Evolutionary conservation across 2,113 vertebrate species (phyloP).

Genomic region (Turdus rufiventris): DNA sequence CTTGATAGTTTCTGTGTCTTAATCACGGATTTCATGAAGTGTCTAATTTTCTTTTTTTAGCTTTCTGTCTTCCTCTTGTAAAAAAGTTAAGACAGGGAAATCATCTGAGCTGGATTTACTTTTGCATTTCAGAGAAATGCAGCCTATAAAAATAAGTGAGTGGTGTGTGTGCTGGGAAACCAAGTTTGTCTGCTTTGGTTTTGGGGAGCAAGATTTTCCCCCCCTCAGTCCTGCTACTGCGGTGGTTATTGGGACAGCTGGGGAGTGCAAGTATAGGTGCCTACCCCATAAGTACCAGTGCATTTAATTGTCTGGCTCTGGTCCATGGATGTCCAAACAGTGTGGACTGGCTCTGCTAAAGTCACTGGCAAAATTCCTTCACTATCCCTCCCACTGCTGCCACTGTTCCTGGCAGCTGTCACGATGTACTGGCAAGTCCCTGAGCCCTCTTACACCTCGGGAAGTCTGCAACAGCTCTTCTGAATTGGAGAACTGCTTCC

Average conservation of each 20-base stretch:
- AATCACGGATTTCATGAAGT: slow-evolving; percentile 62
- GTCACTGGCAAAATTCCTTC: not conserved
- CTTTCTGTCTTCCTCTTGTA: slow-evolving; percentile 60
- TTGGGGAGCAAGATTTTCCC: not conserved
- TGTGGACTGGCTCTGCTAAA: not conserved
- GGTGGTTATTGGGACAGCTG: not conserved
- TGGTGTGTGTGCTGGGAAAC: not conserved
- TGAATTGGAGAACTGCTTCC: not conserved
- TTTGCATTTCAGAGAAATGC: not conserved
- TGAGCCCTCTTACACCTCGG: not conserved
- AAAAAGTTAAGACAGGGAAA: slow-evolving; percentile 61
- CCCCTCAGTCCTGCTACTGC: not conserved
- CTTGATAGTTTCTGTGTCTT: slow-evolving; percentile 68
- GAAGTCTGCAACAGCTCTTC: not conserved
- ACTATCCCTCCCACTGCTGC: not conserved
- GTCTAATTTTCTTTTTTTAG: slow-evolving; percentile 67
- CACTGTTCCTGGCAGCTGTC: not conserved
- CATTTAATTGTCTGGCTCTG: not conserved
- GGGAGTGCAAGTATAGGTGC: not conserved
- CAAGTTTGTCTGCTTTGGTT: not conserved
- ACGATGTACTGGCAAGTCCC: not conserved
- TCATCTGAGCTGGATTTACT: slow-evolving; percentile 54
- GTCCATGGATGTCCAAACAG: not conserved
- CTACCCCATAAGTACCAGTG: rapidly evolving
- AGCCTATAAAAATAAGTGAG: slow-evolving; percentile 40